Percentiles rank a stretch among this genome's conserved stretches.
phyloP scores from a whole-genome alignment of 2,888 invertebrate genomes.

The Phania funesta region DNA sequence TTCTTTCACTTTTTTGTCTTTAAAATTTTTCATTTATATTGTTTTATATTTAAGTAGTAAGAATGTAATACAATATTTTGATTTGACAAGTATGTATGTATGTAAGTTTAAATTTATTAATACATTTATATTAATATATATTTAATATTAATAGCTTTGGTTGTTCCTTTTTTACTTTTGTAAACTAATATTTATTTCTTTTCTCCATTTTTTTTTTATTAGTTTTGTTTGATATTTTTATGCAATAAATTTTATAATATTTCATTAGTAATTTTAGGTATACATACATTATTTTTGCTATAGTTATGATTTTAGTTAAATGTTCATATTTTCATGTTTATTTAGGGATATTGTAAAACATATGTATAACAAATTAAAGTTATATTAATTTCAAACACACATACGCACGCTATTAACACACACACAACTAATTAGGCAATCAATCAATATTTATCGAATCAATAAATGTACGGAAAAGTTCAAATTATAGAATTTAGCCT shows the following conservation, averaged over 20 bases:
- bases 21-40: constrained; percentile 34
- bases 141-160: constrained; percentile 65
- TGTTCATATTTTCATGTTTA: neutral
- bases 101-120: constrained; percentile 47
- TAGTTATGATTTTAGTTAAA: neutral
- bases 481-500: constrained; percentile 74
- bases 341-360: no score
- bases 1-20: constrained; percentile 40
- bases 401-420: constrained; percentile 1
- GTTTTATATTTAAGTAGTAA: constrained; percentile 55
- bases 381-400: neutral
- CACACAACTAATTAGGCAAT: neutral
- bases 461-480: neutral
- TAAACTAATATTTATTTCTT: constrained; percentile 33
- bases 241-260: constrained; percentile 1
- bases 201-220: neutral
- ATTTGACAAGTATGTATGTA: constrained; percentile 64
- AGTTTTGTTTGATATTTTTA: neutral
- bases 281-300: neutral
- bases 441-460: no score
- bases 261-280: constrained; percentile 18
- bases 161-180: constrained; percentile 43
- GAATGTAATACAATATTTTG: constrained; percentile 68
- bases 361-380: neutral
- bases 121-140: constrained; percentile 55